Conservation (phyloP, 2,888 invertebrate species). For the Cylindroiulus punctatus region DNA sequence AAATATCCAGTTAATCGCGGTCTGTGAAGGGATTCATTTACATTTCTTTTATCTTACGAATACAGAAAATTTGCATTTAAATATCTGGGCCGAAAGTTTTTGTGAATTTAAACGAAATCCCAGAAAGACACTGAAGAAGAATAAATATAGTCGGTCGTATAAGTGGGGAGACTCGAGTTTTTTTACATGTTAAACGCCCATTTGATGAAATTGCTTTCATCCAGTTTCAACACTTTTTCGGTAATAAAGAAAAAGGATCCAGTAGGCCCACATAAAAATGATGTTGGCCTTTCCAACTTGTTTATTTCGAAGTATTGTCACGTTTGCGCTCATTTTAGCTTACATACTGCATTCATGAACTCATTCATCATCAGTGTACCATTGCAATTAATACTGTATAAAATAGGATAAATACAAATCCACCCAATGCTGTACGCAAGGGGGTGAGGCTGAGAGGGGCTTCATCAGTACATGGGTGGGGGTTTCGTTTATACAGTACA, state of each 20-base stretch:
- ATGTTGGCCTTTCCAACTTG: not conserved
- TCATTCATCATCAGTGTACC: no score
- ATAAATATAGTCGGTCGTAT: conserved; percentile 9
- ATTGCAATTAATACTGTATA: no score
- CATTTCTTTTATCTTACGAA: not conserved
- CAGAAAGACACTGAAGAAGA: conserved; percentile 4
- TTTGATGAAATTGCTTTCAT: conserved; percentile 3
- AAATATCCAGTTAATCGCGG: conserved; percentile 43
- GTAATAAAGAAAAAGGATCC: not conserved
- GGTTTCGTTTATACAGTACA: no score
- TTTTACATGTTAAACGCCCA: not conserved
- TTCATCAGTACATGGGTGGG: no score
- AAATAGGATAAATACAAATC: no score
- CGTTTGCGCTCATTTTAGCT: not conserved
- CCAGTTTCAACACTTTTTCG: not conserved
- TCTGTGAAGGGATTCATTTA: conserved; percentile 28
- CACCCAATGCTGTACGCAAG: no score
- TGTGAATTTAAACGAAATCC: conserved; percentile 10
- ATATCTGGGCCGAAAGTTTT: conserved; percentile 23
- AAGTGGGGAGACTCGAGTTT: not conserved
- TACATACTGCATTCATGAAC: not conserved
- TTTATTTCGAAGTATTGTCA: not conserved
- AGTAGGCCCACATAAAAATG: not conserved
- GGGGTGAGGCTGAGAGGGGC: no score
- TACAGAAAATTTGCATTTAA: conserved; percentile 43